Conservation (phyloP, 2,113 vertebrate genomes). For the Pachyramphus minor region DNA sequence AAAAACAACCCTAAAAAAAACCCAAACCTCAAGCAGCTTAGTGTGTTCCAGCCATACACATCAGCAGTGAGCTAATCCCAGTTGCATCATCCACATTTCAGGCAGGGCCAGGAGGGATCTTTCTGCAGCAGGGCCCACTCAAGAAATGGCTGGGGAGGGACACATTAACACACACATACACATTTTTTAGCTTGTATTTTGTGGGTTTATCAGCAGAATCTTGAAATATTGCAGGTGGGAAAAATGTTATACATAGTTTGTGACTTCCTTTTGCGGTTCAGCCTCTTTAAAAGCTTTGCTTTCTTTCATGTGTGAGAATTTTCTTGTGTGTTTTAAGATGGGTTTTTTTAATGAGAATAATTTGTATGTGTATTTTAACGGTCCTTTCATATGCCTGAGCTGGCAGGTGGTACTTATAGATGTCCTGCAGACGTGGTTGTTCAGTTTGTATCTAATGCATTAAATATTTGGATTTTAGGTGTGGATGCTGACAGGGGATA, state of each 20-base stretch:
- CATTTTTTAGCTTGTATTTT: slow-evolving; percentile 3
- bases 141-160: slow-evolving; percentile 17
- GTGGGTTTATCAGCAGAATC: slow-evolving; percentile 23
- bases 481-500: slow-evolving; percentile 98
- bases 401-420: neutral
- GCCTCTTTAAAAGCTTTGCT: neutral
- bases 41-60: slow-evolving; percentile 55
- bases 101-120: slow-evolving; percentile 46
- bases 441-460: neutral
- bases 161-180: neutral
- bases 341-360: neutral
- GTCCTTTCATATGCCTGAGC: neutral
- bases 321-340: neutral
- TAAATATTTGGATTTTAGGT: slow-evolving; percentile 75
- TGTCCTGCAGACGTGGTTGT: neutral
- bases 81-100: slow-evolving; percentile 63
- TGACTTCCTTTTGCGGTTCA: neutral
- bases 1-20: neutral
- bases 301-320: neutral
- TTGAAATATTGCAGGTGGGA: slow-evolving; percentile 28
- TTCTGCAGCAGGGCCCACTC: neutral
- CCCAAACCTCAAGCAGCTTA: neutral
- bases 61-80: slow-evolving; percentile 64
- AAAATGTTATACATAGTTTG: neutral
- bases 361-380: neutral